Conservation (phyloP, 1,140 invertebrate genomes). For the Drosophila pectinifera region DNA sequence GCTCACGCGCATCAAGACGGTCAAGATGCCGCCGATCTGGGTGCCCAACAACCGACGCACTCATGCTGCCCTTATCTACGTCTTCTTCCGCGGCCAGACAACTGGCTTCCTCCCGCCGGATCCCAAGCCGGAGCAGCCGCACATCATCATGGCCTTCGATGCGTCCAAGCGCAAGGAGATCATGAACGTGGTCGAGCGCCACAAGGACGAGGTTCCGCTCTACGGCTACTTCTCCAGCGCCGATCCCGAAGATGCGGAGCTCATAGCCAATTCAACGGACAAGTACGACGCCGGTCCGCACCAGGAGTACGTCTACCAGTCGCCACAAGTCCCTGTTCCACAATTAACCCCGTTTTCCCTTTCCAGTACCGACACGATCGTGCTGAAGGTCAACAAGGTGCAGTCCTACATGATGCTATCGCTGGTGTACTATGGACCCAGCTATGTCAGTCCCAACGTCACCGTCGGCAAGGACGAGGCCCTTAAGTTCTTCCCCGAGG, state of each 20-base stretch:
- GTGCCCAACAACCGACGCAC: constrained; percentile 86
- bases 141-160: constrained; percentile 87
- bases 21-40: constrained; percentile 86
- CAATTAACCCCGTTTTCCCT: not conserved
- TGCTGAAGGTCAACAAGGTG: constrained; percentile 87
- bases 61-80: constrained; percentile 87
- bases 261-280: constrained; percentile 86
- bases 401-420: constrained; percentile 85
- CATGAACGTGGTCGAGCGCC: constrained; percentile 84
- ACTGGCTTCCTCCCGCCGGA: constrained; percentile 86
- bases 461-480: constrained; percentile 87
- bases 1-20: constrained; percentile 57
- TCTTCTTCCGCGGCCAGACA: constrained; percentile 86
- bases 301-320: constrained; percentile 16
- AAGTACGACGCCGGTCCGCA: constrained; percentile 85
- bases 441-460: constrained; percentile 87
- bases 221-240: constrained; percentile 88
- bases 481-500: constrained; percentile 87
- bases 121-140: constrained; percentile 86
- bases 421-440: constrained; percentile 86
- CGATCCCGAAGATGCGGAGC: constrained; percentile 84
- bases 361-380: constrained; percentile 87
- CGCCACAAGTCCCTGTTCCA: too few relatives aligned
- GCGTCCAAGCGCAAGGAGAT: constrained; percentile 88
- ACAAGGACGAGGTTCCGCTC: constrained; percentile 85